A percentile compares a stretch with the other conserved stretches of the same genome.
Conservation (phyloP, 2,797 vertebrate species). For the Bradypodion ventrale region DNA sequence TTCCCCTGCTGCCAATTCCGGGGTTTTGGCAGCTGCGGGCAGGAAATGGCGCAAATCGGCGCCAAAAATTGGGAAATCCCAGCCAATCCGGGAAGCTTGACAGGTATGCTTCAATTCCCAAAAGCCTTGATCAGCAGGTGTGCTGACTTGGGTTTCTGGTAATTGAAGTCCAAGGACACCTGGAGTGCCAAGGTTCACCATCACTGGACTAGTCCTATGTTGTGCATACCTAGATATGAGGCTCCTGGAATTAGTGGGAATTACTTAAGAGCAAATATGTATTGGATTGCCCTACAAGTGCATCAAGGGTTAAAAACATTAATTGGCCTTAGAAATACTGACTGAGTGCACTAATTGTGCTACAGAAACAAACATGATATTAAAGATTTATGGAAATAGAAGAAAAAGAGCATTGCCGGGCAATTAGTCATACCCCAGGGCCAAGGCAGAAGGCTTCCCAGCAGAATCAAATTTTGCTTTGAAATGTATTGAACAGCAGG, state of each 20-base stretch:
- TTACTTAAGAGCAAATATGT: neutral
- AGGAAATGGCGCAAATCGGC: too few species aligned
- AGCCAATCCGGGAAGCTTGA: too few species aligned
- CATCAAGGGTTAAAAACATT: slow-evolving; percentile 24
- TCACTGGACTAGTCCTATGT: too few species aligned
- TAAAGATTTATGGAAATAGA: slow-evolving; percentile 54
- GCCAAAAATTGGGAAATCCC: too few species aligned
- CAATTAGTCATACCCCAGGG: slow-evolving; percentile 30
- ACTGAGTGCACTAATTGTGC: slow-evolving; percentile 31
- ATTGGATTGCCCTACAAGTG: neutral
- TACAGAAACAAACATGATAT: slow-evolving; percentile 54
- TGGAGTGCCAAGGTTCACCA: too few species aligned
- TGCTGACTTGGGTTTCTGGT: too few species aligned
- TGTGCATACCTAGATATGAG: neutral
- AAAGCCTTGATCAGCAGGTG: too few species aligned
- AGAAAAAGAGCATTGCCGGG: neutral
- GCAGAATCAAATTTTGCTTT: slow-evolving; percentile 10
- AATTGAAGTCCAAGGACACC: too few species aligned
- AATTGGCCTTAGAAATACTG: slow-evolving; percentile 18
- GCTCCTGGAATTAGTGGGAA: neutral
- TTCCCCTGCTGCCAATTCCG: too few species aligned
- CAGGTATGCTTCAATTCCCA: too few species aligned
- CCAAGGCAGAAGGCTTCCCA: neutral
- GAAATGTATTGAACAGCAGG: slow-evolving; percentile 6
- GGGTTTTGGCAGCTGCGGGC: too few species aligned